A percentile compares a stretch with the other conserved stretches of the same genome.
These are phyloP conservation scores for Aleiodes testaceus DNA, from an alignment of 2,888 invertebrate species.

Conservation along the genomic window DNA sequence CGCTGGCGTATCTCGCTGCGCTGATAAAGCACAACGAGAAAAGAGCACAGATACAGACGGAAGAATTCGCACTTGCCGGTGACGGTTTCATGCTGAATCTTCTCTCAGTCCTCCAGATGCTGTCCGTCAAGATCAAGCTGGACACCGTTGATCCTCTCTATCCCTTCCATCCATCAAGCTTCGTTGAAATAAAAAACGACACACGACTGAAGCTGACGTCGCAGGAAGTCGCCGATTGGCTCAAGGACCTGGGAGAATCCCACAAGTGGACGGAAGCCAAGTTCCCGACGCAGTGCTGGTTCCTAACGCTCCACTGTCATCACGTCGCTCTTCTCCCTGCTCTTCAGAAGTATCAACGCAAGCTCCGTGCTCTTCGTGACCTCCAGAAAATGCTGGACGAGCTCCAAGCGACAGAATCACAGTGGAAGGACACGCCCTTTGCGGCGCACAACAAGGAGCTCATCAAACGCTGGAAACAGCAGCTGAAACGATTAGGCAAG, in stretches of 20 bases:
- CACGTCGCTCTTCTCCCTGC: conserved; percentile 93
- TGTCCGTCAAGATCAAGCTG: conserved; percentile 91
- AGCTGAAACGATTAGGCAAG: conserved; percentile 82
- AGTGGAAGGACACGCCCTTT: conserved; percentile 86
- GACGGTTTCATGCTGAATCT: conserved; percentile 98
- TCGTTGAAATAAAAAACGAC: conserved; percentile 84
- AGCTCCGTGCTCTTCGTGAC: conserved; percentile 85
- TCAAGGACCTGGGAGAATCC: conserved; percentile 78
- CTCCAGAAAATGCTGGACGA: conserved; percentile 91
- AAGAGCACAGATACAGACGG: conserved; percentile 91
- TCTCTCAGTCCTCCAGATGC: conserved; percentile 90
- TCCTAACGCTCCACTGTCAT: conserved; percentile 94
- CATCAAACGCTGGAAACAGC: conserved; percentile 90
- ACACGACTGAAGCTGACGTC: conserved; percentile 89
- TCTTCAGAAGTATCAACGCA: conserved; percentile 86
- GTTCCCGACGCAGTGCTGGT: conserved; percentile 98
- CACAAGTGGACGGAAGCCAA: conserved; percentile 86
- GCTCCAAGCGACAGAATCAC: conserved; percentile 84
- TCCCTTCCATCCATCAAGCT: conserved; percentile 86
- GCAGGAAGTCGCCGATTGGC: conserved; percentile 87
- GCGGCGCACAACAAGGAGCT: conserved; percentile 87
- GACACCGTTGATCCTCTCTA: conserved; percentile 93
- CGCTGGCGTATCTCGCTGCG: conserved; percentile 86
- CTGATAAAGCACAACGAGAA: conserved; percentile 88
- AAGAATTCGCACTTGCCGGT: conserved; percentile 89